Conservation (phyloP, 2,888 invertebrate genomes). For the Lutraria lutraria region DNA sequence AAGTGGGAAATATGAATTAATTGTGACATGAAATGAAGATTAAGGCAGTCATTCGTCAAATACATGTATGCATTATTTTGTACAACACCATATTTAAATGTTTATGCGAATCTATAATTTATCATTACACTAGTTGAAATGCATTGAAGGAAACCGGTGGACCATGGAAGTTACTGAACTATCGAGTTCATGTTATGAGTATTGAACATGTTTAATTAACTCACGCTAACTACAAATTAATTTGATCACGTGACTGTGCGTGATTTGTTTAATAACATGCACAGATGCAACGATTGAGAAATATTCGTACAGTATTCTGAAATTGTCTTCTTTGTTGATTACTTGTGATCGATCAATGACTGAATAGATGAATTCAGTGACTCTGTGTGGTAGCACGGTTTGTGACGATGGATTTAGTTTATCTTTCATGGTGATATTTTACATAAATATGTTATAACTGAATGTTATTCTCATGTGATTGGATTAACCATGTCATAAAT, state of each 20-base stretch:
- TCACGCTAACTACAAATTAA: neutral
- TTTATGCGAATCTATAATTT: too few relatives aligned
- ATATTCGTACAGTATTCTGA: neutral
- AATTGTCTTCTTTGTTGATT: neutral
- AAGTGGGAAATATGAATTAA: too few relatives aligned
- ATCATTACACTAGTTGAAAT: too few relatives aligned
- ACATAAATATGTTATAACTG: neutral
- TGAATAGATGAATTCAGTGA: neutral
- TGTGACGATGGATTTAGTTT: neutral
- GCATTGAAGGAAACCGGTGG: neutral
- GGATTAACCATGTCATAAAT: neutral
- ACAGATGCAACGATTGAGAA: conserved; percentile 9
- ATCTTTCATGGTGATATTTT: neutral
- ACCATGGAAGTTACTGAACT: conserved; percentile 6
- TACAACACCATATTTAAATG: too few relatives aligned
- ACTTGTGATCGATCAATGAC: neutral
- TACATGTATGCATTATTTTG: too few relatives aligned
- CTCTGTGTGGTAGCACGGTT: neutral
- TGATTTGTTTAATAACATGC: neutral
- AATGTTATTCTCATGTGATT: neutral
- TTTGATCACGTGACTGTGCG: neutral
- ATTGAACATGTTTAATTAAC: neutral
- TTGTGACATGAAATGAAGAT: too few relatives aligned
- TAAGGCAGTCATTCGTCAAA: too few relatives aligned
- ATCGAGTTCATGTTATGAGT: neutral